Percentiles rank a stretch among this genome's conserved stretches.
phyloP scores from a whole-genome alignment of 2,888 invertebrate species.

The Beris chalybata region DNA sequence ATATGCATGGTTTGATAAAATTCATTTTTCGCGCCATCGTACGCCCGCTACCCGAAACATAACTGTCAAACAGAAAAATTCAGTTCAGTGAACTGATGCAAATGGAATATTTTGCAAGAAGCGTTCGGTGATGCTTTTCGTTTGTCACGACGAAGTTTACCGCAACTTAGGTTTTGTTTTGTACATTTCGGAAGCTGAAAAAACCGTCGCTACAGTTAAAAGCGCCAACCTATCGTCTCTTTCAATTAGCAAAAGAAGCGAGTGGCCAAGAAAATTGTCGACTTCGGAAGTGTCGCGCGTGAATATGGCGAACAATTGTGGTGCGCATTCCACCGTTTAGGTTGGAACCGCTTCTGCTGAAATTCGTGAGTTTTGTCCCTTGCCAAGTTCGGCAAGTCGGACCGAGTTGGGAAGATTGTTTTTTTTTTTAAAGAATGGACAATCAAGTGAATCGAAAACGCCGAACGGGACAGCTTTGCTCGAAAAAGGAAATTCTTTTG shows the following conservation, averaged over 20 bases:
- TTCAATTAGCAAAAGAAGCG: too few species aligned
- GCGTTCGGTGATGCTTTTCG: constrained; percentile 19
- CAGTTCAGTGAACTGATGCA: constrained; percentile 16
- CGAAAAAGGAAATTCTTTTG: constrained; percentile 15
- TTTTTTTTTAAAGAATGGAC: constrained; percentile 1
- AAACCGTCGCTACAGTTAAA: too few species aligned
- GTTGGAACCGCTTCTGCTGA: not conserved
- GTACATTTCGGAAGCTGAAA: too few species aligned
- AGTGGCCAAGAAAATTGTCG: too few species aligned
- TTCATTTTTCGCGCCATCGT: too few species aligned
- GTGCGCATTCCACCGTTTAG: too few species aligned
- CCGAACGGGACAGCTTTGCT: not conserved
- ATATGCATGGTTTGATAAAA: too few species aligned
- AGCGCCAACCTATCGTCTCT: too few species aligned
- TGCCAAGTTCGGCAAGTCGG: not conserved
- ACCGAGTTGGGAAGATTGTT: not conserved
- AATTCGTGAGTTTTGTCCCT: too few species aligned
- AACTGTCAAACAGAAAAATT: constrained; percentile 2
- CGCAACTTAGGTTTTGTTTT: constrained; percentile 1
- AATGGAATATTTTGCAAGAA: constrained; percentile 26
- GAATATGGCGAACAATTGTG: too few species aligned
- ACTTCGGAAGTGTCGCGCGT: too few species aligned
- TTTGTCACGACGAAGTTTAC: constrained; percentile 13
- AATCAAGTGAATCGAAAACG: constrained; percentile 2
- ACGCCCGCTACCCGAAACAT: too few species aligned